phyloP scores from a whole-genome alignment of 2,888 invertebrate genomes.

The Brachyptera putata region DNA sequence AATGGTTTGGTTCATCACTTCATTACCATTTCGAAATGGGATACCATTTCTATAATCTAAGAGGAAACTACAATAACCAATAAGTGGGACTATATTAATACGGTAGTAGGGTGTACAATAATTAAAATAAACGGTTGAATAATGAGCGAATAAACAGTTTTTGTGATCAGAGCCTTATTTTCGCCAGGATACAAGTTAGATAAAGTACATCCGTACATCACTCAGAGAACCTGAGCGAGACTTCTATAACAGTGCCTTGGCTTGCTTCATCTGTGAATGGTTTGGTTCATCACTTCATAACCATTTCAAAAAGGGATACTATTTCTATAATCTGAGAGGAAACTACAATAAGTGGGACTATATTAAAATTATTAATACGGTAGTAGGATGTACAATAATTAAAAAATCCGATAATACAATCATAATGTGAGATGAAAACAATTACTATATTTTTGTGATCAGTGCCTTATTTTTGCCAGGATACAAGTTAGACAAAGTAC shows the following conservation, averaged over 20 bases:
- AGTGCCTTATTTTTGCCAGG: conserved; percentile 50
- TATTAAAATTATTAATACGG: no score
- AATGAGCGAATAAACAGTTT: no score
- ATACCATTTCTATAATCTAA: no score
- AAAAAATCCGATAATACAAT: no score
- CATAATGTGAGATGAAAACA: not conserved
- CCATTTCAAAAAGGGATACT: no score
- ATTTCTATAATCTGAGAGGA: no score
- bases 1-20: conserved; percentile 58
- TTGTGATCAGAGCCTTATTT: conserved; percentile 31
- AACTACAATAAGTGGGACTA: no score
- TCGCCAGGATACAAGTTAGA: conserved; percentile 34
- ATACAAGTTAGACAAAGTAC: conserved; percentile 39
- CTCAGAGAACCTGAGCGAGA: conserved; percentile 35
- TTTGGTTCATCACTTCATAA: no score
- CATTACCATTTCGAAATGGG: no score
- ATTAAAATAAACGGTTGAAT: not conserved
- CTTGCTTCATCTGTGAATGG: conserved; percentile 24
- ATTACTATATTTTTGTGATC: conserved; percentile 30
- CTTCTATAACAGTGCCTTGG: not conserved
- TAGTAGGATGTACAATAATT: no score
- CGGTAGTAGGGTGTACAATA: not conserved
- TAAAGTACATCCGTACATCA: conserved; percentile 21
- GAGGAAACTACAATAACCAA: no score
- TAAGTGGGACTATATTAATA: no score